phyloP scores from a whole-genome alignment of 1,140 invertebrate genomes.

The Drosophila malerkotliana region DNA sequence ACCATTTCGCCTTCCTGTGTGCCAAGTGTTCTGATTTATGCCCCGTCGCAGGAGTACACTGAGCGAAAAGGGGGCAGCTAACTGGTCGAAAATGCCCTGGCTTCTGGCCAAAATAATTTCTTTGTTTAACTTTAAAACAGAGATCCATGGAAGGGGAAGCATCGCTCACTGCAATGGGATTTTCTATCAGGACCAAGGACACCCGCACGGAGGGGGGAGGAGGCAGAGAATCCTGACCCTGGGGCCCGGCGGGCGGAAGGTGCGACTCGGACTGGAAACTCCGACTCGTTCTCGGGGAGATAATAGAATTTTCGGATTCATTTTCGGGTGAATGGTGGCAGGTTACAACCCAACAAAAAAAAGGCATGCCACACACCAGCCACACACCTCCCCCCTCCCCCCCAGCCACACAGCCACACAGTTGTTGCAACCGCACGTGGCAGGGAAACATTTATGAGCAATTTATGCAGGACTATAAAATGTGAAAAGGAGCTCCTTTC shows the following conservation, averaged over 20 bases:
- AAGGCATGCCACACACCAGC: neutral
- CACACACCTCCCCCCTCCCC: neutral
- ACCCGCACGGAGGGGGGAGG: neutral
- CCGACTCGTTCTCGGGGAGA: constrained; percentile 3
- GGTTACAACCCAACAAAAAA: neutral
- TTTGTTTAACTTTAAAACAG: too few species aligned
- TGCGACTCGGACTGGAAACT: neutral
- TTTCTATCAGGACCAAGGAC: constrained; percentile 18
- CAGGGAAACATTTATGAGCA: constrained; percentile 57
- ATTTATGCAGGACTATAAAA: constrained; percentile 64
- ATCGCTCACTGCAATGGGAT: constrained; percentile 17
- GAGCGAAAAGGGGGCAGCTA: neutral
- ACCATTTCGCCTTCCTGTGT: constrained; percentile 1
- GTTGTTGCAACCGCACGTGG: constrained; percentile 27
- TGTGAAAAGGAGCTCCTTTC: constrained; percentile 23
- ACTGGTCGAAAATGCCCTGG: too few species aligned
- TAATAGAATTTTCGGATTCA: constrained; percentile 47
- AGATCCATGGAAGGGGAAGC: too few species aligned
- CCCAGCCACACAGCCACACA: neutral
- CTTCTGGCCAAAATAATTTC: neutral
- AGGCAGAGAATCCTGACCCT: neutral
- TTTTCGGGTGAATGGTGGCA: constrained; percentile 10
- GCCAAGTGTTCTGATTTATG: constrained; percentile 71
- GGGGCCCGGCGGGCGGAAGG: constrained; percentile 2
- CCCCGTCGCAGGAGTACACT: constrained; percentile 10